A percentile compares a stretch with the other conserved stretches of the same genome.
These are phyloP conservation scores for Capitulum mitella DNA, from an alignment of 2,888 invertebrate species.

Conservation along the genomic window DNA sequence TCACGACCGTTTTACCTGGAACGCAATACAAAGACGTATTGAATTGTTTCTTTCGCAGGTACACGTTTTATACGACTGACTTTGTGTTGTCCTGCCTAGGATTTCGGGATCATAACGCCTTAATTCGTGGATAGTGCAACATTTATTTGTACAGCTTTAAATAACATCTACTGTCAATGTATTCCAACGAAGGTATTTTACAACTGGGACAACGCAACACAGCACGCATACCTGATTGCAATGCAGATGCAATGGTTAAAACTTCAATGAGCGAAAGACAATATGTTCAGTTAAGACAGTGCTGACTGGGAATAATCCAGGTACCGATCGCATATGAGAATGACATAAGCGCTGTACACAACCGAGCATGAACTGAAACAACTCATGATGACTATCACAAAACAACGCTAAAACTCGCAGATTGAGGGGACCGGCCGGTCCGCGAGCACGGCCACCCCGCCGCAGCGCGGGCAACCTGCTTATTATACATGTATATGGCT, in stretches of 20 bases:
- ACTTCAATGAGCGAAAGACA: conserved; percentile 23
- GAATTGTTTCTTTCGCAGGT: no score
- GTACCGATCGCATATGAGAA: conserved; percentile 12
- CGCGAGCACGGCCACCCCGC: background rate
- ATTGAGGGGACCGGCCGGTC: background rate
- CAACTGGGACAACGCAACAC: conserved; percentile 4
- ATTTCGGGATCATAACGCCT: background rate
- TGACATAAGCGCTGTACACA: conserved; percentile 22
- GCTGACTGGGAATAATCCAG: conserved; percentile 22
- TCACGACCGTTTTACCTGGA: no score
- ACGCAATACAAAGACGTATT: no score
- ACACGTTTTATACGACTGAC: no score
- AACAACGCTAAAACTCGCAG: background rate
- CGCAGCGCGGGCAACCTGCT: background rate
- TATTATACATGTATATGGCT: conserved; percentile 16
- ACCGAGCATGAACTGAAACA: conserved; percentile 19
- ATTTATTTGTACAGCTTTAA: conserved; percentile 25
- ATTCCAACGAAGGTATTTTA: conserved; percentile 20
- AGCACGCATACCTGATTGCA: conserved; percentile 23
- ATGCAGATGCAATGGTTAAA: conserved; percentile 19
- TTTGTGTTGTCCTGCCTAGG: no score
- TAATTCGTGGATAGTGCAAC: conserved; percentile 11
- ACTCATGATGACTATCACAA: conserved; percentile 24
- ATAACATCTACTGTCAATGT: conserved; percentile 4
- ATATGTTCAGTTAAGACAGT: conserved; percentile 19